Evolutionary conservation across 2,888 invertebrate species (phyloP).

Genomic region (Synanthedon myopaeformis): DNA sequence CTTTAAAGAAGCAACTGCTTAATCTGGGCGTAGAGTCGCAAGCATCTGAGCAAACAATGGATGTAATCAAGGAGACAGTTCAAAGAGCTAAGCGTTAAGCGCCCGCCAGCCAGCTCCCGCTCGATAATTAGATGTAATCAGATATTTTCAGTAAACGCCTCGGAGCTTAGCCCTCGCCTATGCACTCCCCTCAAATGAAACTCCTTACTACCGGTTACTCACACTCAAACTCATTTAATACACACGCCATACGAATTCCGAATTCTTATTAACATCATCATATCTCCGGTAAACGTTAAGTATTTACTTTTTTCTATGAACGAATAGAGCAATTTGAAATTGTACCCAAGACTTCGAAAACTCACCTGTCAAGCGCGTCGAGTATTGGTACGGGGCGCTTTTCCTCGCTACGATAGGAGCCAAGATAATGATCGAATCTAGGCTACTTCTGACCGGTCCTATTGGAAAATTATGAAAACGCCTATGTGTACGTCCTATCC

Average conservation of each 20-base stretch:
- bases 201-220: slow-evolving; percentile 19
- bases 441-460: too few species aligned
- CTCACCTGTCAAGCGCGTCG: too few species aligned
- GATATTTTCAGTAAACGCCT: slow-evolving; percentile 64
- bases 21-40: not conserved
- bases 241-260: not conserved
- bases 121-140: slow-evolving; percentile 68
- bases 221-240: not conserved
- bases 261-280: too few species aligned
- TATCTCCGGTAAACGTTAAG: too few species aligned
- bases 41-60: slow-evolving; percentile 30
- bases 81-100: slow-evolving; percentile 27
- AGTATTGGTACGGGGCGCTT: too few species aligned
- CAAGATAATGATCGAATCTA: too few species aligned
- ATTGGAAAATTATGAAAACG: too few species aligned
- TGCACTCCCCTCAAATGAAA: slow-evolving; percentile 58
- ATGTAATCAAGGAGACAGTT: slow-evolving; percentile 42
- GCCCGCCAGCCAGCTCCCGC: slow-evolving; percentile 22
- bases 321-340: too few species aligned
- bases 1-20: not conserved
- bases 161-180: slow-evolving; percentile 30
- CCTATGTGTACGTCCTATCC: too few species aligned
- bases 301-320: too few species aligned
- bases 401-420: too few species aligned
- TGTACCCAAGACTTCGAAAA: too few species aligned